Conservation (phyloP, 2,797 vertebrate species). For the Selene dorsalis region DNA sequence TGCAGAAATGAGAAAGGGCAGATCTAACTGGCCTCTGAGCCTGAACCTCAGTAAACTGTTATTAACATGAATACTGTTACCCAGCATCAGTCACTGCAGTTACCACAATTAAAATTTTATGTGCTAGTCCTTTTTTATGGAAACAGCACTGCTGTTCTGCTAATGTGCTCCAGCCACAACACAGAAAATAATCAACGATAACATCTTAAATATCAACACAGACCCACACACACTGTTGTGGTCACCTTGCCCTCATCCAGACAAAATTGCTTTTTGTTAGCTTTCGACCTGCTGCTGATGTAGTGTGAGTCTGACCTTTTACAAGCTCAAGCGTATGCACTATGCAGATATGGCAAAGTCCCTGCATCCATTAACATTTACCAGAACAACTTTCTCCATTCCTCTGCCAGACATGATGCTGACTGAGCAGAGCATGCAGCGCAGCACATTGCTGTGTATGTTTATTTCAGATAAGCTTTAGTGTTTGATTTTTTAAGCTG, state of each 20-base stretch:
- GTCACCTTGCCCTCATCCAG: slow-evolving; percentile 14
- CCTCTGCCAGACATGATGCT: not conserved
- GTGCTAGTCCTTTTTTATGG: not conserved
- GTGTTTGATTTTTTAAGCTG: not conserved
- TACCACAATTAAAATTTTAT: not conserved
- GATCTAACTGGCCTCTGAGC: too few relatives aligned
- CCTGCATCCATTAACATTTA: slow-evolving; percentile 35
- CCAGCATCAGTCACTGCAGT: not conserved
- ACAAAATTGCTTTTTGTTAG: slow-evolving; percentile 11
- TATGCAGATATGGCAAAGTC: slow-evolving; percentile 10
- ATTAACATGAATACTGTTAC: slow-evolving; percentile 7
- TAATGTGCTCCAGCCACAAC: not conserved
- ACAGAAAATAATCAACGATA: not conserved
- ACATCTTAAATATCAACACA: not conserved
- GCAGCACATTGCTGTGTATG: too few relatives aligned
- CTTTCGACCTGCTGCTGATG: slow-evolving; percentile 3
- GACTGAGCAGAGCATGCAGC: not conserved
- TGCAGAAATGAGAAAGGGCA: not conserved
- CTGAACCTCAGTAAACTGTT: not conserved
- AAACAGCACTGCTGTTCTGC: not conserved
- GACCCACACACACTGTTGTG: not conserved
- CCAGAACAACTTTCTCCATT: not conserved
- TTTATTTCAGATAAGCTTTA: not conserved
- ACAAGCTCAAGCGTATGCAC: not conserved
- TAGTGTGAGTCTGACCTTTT: slow-evolving; percentile 34